phyloP scores from a whole-genome alignment of 1,140 invertebrate species.

The Cherax quadricarinatus region DNA sequence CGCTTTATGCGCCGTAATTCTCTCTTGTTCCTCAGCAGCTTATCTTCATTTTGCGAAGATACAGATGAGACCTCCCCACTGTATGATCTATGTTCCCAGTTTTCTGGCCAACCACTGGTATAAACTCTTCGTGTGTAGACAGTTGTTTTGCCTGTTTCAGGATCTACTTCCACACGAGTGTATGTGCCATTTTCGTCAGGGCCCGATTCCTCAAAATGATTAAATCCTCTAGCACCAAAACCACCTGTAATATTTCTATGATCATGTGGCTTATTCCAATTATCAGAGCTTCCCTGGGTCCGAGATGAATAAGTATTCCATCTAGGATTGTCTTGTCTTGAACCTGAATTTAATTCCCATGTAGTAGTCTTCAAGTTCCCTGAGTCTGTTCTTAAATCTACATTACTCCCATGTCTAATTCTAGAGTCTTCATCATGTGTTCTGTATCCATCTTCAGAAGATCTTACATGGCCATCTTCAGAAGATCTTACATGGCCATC shows the following conservation, averaged over 20 bases:
- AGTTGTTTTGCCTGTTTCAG: conserved; percentile 43
- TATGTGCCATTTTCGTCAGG: conserved; percentile 44
- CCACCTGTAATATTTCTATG: background rate
- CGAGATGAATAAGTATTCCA: background rate
- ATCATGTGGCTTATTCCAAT: background rate
- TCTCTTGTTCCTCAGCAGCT: conserved; percentile 28
- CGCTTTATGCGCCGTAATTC: conserved; percentile 79
- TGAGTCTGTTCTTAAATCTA: background rate
- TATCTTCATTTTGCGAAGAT: conserved; percentile 6
- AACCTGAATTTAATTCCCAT: conserved; percentile 25
- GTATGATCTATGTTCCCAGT: conserved; percentile 28
- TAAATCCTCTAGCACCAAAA: background rate
- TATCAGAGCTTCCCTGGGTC: background rate
- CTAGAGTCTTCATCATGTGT: background rate
- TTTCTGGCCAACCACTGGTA: conserved; percentile 14
- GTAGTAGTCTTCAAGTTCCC: conserved; percentile 24
- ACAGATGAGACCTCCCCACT: background rate
- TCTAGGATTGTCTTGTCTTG: background rate
- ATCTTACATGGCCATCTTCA: conserved; percentile 31
- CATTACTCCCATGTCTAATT: background rate
- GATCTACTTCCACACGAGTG: conserved; percentile 53
- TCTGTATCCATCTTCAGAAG: background rate
- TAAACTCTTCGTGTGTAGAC: conserved; percentile 41
- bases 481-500: conserved; percentile 4
- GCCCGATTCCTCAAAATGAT: conserved; percentile 17